Evolutionary conservation across 1,140 invertebrate species (phyloP).

Genomic region (Ooceraea biroi): DNA sequence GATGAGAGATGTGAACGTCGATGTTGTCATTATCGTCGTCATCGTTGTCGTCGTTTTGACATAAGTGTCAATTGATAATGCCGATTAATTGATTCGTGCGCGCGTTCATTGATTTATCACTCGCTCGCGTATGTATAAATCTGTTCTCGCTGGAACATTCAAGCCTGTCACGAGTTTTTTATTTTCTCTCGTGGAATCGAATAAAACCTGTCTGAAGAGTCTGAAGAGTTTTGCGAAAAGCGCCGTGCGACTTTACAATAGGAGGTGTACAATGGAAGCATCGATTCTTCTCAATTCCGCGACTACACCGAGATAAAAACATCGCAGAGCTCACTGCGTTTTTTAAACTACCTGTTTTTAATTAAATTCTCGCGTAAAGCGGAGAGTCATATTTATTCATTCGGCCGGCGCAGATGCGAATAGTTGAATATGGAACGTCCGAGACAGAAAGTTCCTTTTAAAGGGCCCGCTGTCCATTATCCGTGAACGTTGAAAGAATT

Average conservation of each 20-base stretch:
- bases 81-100: no score
- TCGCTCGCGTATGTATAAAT: no score
- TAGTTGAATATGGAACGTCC: constrained; percentile 9
- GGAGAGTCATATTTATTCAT: constrained; percentile 46
- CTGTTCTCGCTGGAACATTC: not conserved
- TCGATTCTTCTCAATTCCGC: constrained; percentile 2
- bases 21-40: no score
- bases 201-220: constrained; percentile 11
- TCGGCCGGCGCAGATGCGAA: constrained; percentile 1
- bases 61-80: no score
- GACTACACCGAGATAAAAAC: constrained; percentile 28
- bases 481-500: constrained; percentile 9
- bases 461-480: constrained; percentile 36
- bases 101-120: no score
- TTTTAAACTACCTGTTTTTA: constrained; percentile 44
- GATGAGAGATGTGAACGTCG: no score
- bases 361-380: constrained; percentile 50
- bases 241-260: constrained; percentile 23
- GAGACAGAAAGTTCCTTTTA: not conserved
- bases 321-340: constrained; percentile 16
- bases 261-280: constrained; percentile 1
- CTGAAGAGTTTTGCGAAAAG: constrained; percentile 14
- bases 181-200: not conserved
- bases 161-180: not conserved
- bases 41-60: no score